A percentile compares a stretch with the other conserved stretches of the same genome.
phyloP scores from a whole-genome alignment of 2,888 invertebrate genomes.

The Sinhomidia bicolor region DNA sequence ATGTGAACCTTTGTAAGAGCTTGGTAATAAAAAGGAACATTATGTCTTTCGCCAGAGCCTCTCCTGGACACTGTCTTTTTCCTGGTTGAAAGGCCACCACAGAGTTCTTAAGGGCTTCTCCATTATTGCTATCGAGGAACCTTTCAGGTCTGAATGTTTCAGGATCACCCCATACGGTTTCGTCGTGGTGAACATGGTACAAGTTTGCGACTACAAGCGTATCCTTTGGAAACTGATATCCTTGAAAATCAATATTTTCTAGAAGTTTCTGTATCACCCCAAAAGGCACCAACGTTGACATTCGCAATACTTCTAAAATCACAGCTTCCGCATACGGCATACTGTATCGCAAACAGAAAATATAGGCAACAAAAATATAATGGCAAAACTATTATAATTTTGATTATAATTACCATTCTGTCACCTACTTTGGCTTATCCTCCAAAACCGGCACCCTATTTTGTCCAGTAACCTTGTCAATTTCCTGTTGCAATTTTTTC shows the following conservation, averaged over 20 bases:
- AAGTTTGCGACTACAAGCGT: constrained; percentile 72
- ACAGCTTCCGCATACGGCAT: constrained; percentile 31
- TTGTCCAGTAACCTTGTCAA: neutral
- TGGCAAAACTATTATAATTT: neutral
- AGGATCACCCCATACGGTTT: constrained; percentile 76
- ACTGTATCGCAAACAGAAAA: too few relatives aligned
- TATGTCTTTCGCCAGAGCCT: neutral
- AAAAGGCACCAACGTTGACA: too few relatives aligned
- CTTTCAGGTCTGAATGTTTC: constrained; percentile 76
- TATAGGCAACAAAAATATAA: too few relatives aligned
- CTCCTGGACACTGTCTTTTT: neutral
- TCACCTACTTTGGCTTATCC: neutral
- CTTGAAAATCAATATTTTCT: constrained; percentile 43
- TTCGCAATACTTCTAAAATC: too few relatives aligned
- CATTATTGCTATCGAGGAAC: constrained; percentile 72
- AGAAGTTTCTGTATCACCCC: too few relatives aligned
- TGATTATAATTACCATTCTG: neutral
- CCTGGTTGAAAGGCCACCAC: constrained; percentile 2
- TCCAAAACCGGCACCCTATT: neutral
- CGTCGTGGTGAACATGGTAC: constrained; percentile 71
- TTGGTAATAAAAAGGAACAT: neutral
- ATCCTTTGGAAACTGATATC: constrained; percentile 4
- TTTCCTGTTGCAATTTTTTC: neutral
- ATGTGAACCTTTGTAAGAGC: neutral
- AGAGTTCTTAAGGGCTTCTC: neutral